Evolutionary conservation across 2,113 vertebrate species (phyloP).

Genomic region (Sinocyclocheilus grahami): DNA sequence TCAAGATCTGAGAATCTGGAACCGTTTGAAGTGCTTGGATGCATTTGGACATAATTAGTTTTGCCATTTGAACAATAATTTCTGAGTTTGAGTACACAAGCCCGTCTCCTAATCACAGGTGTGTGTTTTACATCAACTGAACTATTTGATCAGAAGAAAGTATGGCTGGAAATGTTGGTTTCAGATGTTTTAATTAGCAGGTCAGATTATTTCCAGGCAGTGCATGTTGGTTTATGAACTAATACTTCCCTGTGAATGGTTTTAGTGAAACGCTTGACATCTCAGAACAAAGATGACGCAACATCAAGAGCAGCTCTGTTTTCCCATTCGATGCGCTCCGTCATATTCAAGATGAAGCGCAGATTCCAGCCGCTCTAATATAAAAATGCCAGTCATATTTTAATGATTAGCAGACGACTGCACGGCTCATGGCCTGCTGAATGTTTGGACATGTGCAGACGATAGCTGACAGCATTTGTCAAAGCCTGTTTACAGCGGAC

Average conservation of each 20-base stretch:
- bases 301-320: background rate
- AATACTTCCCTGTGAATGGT: background rate
- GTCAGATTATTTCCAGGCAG: background rate
- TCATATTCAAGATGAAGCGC: background rate
- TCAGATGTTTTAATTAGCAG: slow-evolving; percentile 8
- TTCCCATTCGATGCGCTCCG: background rate
- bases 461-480: slow-evolving; percentile 36
- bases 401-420: slow-evolving; percentile 49
- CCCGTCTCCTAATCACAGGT: background rate
- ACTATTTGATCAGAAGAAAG: background rate
- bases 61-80: background rate
- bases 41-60: background rate
- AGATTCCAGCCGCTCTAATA: background rate
- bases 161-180: background rate
- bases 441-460: slow-evolving; percentile 39
- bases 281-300: background rate
- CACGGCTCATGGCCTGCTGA: slow-evolving; percentile 9
- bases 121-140: background rate
- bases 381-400: slow-evolving; percentile 35
- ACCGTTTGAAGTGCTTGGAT: background rate
- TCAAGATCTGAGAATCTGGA: background rate
- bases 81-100: background rate
- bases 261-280: background rate
- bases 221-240: background rate
- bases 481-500: background rate